Percentiles rank a stretch among this genome's conserved stretches.
phyloP scores from a whole-genome alignment of 2,797 vertebrate genomes.

The Coregonus sp. region DNA sequence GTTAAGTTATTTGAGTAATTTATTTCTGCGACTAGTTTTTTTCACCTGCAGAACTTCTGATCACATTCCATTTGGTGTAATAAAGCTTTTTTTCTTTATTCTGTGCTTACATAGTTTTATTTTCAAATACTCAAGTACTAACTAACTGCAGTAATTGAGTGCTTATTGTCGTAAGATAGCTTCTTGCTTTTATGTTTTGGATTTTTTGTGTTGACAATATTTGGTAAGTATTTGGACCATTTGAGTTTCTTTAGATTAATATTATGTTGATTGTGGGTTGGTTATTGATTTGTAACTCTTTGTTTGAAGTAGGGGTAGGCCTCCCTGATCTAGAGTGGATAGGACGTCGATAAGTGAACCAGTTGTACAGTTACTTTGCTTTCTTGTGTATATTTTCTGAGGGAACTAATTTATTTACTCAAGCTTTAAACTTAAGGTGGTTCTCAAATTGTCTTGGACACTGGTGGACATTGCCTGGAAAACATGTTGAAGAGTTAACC shows the following conservation, averaged over 20 bases:
- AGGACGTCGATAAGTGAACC: conserved; percentile 11
- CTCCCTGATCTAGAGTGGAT: conserved; percentile 21
- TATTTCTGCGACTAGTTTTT: conserved; percentile 16
- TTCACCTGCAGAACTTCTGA: conserved; percentile 35
- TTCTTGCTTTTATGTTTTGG: not conserved
- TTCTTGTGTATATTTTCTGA: conserved; percentile 14
- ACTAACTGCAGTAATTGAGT: conserved; percentile 9
- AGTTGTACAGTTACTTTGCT: conserved; percentile 23
- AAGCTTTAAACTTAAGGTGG: conserved; percentile 13
- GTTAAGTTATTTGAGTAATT: conserved; percentile 5
- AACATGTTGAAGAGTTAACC: conserved; percentile 6
- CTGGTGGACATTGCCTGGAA: conserved; percentile 2
- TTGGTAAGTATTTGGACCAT: conserved; percentile 17
- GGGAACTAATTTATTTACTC: conserved; percentile 7
- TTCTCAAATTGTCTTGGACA: not conserved
- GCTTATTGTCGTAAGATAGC: conserved; percentile 11
- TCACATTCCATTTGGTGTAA: conserved; percentile 65
- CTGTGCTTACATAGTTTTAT: conserved; percentile 50
- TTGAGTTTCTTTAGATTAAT: conserved; percentile 20
- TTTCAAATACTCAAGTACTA: not conserved
- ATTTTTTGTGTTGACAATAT: not conserved
- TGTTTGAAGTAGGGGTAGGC: conserved; percentile 37
- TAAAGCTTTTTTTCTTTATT: conserved; percentile 62
- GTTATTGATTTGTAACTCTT: conserved; percentile 41
- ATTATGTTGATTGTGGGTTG: conserved; percentile 32